Base-by-base conservation (phyloP, 1,140 invertebrate genomes). In the Eumeta japonica region DNA sequence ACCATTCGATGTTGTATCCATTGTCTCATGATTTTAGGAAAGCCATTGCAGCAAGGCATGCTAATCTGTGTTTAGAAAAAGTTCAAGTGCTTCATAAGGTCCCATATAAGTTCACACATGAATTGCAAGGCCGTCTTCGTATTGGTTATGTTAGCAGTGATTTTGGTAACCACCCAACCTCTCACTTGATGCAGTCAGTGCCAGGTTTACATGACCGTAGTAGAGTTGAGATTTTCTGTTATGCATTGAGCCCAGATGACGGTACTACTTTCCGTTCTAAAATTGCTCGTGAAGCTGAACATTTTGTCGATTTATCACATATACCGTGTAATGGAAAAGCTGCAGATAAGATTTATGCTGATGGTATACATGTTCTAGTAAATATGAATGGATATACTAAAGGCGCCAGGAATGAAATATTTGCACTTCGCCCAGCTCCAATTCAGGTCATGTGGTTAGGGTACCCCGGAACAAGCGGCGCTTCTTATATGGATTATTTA, bases 361-460 rank as follows among this genome's bases (percentile, higher is more conserved):
- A 99, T 75, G 94, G 95, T 18, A 95, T 99, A 62, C 90, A 99
- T 61, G 93, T 99, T 68, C 79, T 99, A 3, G 90, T 99, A 0
- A 99, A 99, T 62, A 98, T 99, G 96, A 99, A 99, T 74, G 97
- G 97, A 0, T 99, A 99, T 58, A 99, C 97, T 0, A 99, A 99
- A 73, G 96, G 97, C 2, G 95, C 95, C 1, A 75, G 89, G 33
- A 99, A 99, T 79, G 97, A 99, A 78, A 97, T 99, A 42, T 99
- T 99, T 72, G 96, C 97, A 1, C 73, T 99, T n/a, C 78, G 87
- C 43, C 96, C 97, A 3, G 95, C 97, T 3, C 96, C 97, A 0
- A 83, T 99, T 46, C 94, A 96, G 77, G 80, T 81, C 2, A 99
- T 99, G 97, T 99, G 97, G 97, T 79, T 99, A 2, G 97, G 97